Conservation (phyloP, 2,113 vertebrate genomes). For the Pollachius pollachius region DNA sequence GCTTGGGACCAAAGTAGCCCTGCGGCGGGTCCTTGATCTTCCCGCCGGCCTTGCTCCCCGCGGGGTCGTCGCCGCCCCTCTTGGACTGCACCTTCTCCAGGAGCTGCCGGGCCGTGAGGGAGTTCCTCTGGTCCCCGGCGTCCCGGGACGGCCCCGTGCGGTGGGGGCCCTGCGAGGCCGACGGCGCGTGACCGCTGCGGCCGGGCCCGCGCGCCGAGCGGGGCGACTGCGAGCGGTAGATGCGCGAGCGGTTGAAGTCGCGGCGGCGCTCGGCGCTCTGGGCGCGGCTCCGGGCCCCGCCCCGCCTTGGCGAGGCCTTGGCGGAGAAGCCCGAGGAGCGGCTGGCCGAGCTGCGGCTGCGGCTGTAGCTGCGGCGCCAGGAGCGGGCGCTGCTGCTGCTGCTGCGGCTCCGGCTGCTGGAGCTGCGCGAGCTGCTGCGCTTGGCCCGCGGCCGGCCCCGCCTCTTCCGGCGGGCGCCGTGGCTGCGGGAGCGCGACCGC, state of each 20-base stretch:
- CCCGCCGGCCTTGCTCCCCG: conserved; percentile 79
- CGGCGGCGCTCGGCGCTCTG: conserved; percentile 79
- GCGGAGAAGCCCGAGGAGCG: conserved; percentile 71
- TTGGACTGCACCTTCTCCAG: conserved; percentile 92
- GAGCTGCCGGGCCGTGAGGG: conserved; percentile 87
- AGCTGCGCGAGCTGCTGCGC: conserved; percentile 82
- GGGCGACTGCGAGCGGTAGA: conserved; percentile 95
- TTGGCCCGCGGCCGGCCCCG: conserved; percentile 74
- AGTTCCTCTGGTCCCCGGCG: conserved; percentile 84
- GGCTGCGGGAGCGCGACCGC: conserved; percentile 76
- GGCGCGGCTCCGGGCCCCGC: conserved; percentile 52
- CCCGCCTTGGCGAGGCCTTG: conserved; percentile 82
- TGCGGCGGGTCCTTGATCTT: conserved; percentile 97
- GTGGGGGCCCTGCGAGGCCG: conserved; percentile 52
- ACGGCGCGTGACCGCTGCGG: conserved; percentile 65
- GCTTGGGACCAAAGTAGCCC: conserved; percentile 96
- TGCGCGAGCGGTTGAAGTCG: conserved; percentile 91
- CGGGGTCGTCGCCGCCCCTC: conserved; percentile 75
- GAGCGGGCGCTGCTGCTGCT: conserved; percentile 89
- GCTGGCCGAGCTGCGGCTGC: conserved; percentile 86
- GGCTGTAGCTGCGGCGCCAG: conserved; percentile 91
- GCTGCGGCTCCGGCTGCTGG: conserved; percentile 91
- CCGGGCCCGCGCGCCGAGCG: conserved; percentile 75
- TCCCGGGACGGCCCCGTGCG: conserved; percentile 68
- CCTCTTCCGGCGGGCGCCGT: conserved; percentile 81